These are phyloP conservation scores for Psilopsiagon aymara DNA, from an alignment of 2,113 vertebrate genomes.

Conservation along the genomic window DNA sequence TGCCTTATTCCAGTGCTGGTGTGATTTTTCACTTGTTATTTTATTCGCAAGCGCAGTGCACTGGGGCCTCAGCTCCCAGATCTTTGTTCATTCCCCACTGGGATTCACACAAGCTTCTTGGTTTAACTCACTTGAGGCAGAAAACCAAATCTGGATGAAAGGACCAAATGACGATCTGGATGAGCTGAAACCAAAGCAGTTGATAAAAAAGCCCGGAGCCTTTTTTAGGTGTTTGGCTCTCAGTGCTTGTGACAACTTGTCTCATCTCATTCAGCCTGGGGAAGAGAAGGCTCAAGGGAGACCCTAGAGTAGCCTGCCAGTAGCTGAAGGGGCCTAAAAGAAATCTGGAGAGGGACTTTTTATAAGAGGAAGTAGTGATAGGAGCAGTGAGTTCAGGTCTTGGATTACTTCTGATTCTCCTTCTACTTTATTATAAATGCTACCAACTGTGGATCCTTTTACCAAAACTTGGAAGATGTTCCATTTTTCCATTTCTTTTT, in stretches of 20 bases:
- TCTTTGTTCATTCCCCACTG: background rate
- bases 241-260: background rate
- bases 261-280: background rate
- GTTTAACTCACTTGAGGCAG: background rate
- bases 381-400: background rate
- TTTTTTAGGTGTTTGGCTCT: background rate
- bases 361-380: background rate
- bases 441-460: background rate
- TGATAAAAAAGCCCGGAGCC: background rate
- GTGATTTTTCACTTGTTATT: background rate
- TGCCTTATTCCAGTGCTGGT: background rate
- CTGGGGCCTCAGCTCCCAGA: fast-evolving
- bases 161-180: background rate
- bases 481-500: background rate
- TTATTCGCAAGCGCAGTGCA: background rate
- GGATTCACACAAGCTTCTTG: background rate
- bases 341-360: background rate
- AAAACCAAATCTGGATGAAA: background rate
- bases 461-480: background rate
- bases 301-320: background rate
- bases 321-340: background rate
- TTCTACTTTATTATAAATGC: background rate
- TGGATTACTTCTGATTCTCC: background rate
- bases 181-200: background rate
- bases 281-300: background rate